Conservation (phyloP, 2,113 vertebrate species). For the Upupa epops region DNA sequence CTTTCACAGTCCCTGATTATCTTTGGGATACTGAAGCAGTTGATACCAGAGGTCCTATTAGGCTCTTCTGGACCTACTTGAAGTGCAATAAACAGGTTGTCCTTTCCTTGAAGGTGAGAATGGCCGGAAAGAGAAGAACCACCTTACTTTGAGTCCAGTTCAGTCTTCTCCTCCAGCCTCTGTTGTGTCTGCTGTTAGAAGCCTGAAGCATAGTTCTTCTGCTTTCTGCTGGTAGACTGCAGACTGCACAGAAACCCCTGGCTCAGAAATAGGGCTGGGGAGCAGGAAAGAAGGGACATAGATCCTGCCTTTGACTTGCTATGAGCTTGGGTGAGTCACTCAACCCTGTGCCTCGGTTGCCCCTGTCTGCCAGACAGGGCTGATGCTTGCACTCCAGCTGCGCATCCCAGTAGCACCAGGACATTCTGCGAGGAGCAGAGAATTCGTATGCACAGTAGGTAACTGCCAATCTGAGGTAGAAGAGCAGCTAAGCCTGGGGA, state of each 20-base stretch:
- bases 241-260: background rate
- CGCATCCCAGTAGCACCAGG: background rate
- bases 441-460: background rate
- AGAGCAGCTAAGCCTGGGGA: background rate
- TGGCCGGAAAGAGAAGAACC: background rate
- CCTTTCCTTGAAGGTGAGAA: slow-evolving; percentile 1
- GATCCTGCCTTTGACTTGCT: background rate
- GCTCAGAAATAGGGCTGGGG: background rate
- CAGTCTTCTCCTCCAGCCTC: background rate
- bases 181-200: background rate
- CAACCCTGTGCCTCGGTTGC: slow-evolving; percentile 14
- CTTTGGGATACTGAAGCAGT: background rate
- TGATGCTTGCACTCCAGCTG: background rate
- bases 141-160: background rate
- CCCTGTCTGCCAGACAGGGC: background rate
- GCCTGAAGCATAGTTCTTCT: background rate
- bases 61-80: background rate
- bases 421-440: background rate
- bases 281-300: background rate
- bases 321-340: background rate
- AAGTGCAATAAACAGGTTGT: slow-evolving; percentile 26
- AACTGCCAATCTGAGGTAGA: background rate
- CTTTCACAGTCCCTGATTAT: background rate
- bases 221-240: background rate
- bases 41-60: background rate